Base-by-base conservation (phyloP, 2,113 vertebrate species). In the Dendrocopos noguchii region DNA sequence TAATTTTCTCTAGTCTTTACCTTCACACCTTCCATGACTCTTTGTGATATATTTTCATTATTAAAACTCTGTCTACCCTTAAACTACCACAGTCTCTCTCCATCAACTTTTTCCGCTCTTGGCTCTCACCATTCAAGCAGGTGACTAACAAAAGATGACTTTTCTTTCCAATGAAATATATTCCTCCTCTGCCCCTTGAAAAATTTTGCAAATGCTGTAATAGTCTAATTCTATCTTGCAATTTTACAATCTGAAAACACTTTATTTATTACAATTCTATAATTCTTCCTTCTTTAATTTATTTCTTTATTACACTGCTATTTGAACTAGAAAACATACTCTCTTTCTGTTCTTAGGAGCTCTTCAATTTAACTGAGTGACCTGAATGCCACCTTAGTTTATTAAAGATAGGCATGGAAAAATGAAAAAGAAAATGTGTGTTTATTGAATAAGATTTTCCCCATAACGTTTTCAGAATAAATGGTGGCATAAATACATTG, bases 401-500 rank as follows among this genome's bases (percentile, higher is more conserved):
- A 44, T 59, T 92, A 75, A 77, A 82, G 44, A 73, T 64, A 91
- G 68, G 24, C 9, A 44, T 47, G 64, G 31, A 66, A 80, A 93
- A 93, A 19, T 4, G 15, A 44, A 44, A 44, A 44, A 39, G 39
- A 39, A 39, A 39, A 39, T 76, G 9, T 78, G 66, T 53, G 25
- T 82, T 89, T 76, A 46, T 74, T 56, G 57, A 87, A 89, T 64
- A 72, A 9, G 33, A 82, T 89, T 89, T 88, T 70, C 60, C 39
- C n/a, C 1, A 3, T 19, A 91, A 84, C 3, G 27, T 60, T 84
- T 94, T 83, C 44, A 71, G 76, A 94, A 78, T 91, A 91, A 87
- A 87, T 91, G 31, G 19, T 83, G 27, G 19, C 76, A 79, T 85
- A 91, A 89, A 63, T 89, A 46, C 64, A 56, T 67, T 92, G 84